Base-by-base conservation (phyloP, 2,113 vertebrate genomes). In the Motacilla tschutschensis region DNA sequence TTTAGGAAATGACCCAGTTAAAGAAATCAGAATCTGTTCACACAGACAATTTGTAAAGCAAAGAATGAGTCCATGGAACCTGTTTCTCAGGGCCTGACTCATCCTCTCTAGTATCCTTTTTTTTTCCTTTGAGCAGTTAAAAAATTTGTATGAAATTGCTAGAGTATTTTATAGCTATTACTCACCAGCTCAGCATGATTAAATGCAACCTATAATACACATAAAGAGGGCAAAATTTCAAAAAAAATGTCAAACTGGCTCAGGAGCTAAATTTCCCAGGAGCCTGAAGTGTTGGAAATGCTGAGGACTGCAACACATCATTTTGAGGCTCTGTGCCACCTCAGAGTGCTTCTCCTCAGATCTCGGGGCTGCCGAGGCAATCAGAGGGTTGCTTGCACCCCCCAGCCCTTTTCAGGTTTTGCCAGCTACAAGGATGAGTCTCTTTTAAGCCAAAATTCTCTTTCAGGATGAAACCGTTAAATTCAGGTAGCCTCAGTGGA, bases 1-100 rank as follows among this genome's bases (percentile, higher is more conserved):
- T 84, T 87, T 59, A 82, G 85, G 67, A 88, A 90, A 73, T 79
- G 67, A 84, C 84, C 75, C 47, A 73, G 59, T 43, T 84, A 83
- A 86, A 78, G 66, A 48, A 75, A 88, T 75, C 33, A 3, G 58
- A 73, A 66, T 76, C 40, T 0, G 2, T 47, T 86, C 47, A 46
- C 47, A 46, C 58, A 81, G 58, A 44, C 1, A 3, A 57, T 79
- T 79, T 93, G 63, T 63, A 85, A 92, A 79, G 54, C 38, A 53
- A 63, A 83, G 47, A 65, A 83, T 35, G 44, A 90, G 21, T n/a
- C 55, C 33, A 18, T 3, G 10, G 46, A 88, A 58, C 38, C 75
- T 44, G 13, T 46, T 86, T 86, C 89, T 82, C 40, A 47, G 19
- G 67, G 64, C 57, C 67, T 88, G 89, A 66, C 75, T 93, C 78